phyloP scores from a whole-genome alignment of 2,113 vertebrate species.

The Irena cyanogastra region DNA sequence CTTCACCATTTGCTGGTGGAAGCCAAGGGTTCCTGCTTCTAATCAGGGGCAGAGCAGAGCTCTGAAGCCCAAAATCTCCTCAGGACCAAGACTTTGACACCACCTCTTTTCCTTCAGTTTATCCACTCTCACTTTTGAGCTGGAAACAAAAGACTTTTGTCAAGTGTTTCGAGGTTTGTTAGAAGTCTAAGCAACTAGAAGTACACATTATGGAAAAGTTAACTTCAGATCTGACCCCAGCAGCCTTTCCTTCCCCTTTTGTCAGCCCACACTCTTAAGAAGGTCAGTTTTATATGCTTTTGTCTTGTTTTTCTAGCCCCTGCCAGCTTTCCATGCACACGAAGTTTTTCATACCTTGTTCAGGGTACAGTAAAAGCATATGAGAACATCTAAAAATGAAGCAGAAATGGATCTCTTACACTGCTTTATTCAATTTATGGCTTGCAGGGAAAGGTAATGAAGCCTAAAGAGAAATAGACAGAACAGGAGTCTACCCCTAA shows the following conservation, averaged over 20 bases:
- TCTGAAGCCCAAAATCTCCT: neutral
- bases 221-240: neutral
- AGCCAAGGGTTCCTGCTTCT: neutral
- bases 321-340: neutral
- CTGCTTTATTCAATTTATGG: neutral
- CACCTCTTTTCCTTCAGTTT: neutral
- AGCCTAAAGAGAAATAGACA: neutral
- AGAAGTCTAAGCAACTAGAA: neutral
- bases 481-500: neutral
- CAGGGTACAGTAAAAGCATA: neutral
- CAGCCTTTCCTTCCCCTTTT: neutral
- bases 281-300: neutral
- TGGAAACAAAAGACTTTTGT: neutral
- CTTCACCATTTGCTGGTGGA: neutral
- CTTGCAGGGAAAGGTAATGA: neutral
- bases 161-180: neutral
- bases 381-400: conserved; percentile 24
- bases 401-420: conserved; percentile 26
- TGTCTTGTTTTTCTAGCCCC: neutral
- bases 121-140: neutral
- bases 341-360: neutral
- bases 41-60: neutral
- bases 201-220: neutral
- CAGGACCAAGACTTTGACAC: neutral
- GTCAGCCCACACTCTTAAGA: neutral